Evolutionary conservation across 1,140 invertebrate species (phyloP), one percentile per base, ranked within the genome.

Genomic region (Schlechtendalia chinensis): DNA sequence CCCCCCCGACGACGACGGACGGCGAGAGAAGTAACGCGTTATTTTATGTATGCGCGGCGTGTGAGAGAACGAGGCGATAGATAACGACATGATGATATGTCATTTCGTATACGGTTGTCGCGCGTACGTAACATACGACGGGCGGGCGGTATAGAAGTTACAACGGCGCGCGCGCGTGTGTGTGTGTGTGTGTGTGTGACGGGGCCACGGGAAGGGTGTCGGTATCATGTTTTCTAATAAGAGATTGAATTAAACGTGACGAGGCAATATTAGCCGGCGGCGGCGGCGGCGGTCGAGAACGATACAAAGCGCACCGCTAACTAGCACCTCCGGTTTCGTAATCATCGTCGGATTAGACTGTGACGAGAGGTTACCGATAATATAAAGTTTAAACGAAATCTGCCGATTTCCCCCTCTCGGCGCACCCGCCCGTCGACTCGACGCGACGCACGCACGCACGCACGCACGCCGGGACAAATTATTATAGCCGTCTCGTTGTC

Each of bases 161-260:
- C 12, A 50, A 50, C 47, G 14, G 3, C n/a, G n/a, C n/a, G n/a
- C n/a, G n/a, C n/a, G n/a, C n/a, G n/a, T n/a, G n/a, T n/a, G n/a
- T n/a, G n/a, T n/a, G n/a, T n/a, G n/a, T n/a, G n/a, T n/a, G n/a
- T n/a, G n/a, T n/a, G n/a, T n/a, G n/a, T n/a, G n/a, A n/a, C n/a
- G n/a, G n/a, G n/a, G n/a, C n/a, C n/a, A n/a, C n/a, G 14, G 67
- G n/a, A n/a, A 12, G 65, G 65, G 65, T 50, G 67, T 50, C 67
- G 67, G 56, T 79, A 79, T 79, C 75, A 14, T 79, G 58, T 79
- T 79, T 79, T 63, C n/a, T 79, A 79, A 79, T 79, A 79, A 79
- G 75, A 79, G 39, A 79, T 61, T 79, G 75, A 79, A 79, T 79
- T 79, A 79, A 79, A 79, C 75, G 75, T 79, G 75, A 79, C 75